Evolutionary conservation across 2,888 invertebrate genomes (phyloP), one percentile per base, ranked within the genome.

Genomic region (Ophonus ardosiacus): DNA sequence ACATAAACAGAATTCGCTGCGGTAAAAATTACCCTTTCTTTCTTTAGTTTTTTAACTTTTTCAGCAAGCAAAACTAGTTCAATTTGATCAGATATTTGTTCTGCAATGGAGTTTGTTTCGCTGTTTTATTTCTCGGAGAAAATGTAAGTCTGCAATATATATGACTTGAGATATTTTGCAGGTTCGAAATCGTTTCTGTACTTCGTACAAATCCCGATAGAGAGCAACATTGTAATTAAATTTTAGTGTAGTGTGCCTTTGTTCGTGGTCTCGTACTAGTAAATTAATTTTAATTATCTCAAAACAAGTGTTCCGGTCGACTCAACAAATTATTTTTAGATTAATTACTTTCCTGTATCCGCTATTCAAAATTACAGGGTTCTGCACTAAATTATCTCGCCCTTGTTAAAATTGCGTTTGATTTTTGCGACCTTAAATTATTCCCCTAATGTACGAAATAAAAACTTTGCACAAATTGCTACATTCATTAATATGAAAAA

Each of bases 241-340:
- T 78, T 78, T 57, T 78, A 78, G 78, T 78, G 21, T n/a, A 57
- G 24, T 78, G 24, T 1, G 43, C 43, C 13, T 51, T 51, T 13
- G n/a, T n/a, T 78, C 24, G 56, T 57, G 78, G 15, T 74, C 10
- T 15, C 13, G 71, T 74, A 74, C 43, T 43, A 43, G 78, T 78
- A 78, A 78, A 78, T 78, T 57, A 78, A 57, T 78, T 78, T 78
- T 78, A 78, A 78, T 57, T 31, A 78, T 24, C 56, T 15, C 31
- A 57, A 57, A 78, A 78, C 78, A 78, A 78, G 57, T 78, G 56
- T 78, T 57, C 56, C 21, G 78, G 57, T 17, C 24, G 56, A 78
- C 57, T 78, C 15, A 57, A 78, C 57, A 78, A 57, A 78, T 78
- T 78, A 78, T 57, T 78, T 78, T 78, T 78, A 57, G 56, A 78